These are phyloP conservation scores for Tenualosa thibaudeaui DNA, from an alignment of 2,797 vertebrate species.

Conservation along the genomic window DNA sequence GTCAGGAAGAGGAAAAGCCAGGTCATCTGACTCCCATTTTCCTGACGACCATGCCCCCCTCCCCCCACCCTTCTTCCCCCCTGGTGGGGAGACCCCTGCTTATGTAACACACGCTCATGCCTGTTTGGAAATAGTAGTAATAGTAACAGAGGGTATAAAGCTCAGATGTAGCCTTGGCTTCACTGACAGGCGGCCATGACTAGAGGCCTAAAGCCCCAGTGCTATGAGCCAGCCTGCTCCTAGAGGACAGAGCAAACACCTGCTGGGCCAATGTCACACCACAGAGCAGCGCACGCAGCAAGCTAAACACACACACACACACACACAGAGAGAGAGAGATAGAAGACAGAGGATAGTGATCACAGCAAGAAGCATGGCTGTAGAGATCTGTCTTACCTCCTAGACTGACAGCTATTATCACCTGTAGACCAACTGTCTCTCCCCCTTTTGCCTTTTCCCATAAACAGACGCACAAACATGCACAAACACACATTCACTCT, in stretches of 20 bases:
- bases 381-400: slow-evolving; percentile 16
- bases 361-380: slow-evolving; percentile 3
- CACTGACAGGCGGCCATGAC: neutral
- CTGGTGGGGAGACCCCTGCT: neutral
- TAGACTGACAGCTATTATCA: slow-evolving; percentile 11
- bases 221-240: neutral
- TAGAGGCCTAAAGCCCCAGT: neutral
- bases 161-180: neutral
- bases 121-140: neutral
- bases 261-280: neutral
- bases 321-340: neutral
- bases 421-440: neutral
- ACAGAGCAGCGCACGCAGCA: neutral
- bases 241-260: neutral
- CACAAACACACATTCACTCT: neutral
- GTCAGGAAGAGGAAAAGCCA: slow-evolving; percentile 42
- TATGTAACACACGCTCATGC: neutral
- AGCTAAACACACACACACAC: neutral
- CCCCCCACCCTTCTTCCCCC: neutral
- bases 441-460: neutral
- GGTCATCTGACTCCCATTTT: slow-evolving; percentile 54
- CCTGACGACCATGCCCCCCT: neutral
- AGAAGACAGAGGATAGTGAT: neutral
- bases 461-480: slow-evolving; percentile 28
- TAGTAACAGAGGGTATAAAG: neutral